Conservation (phyloP, 2,888 invertebrate genomes). For the Torymus texanus region DNA sequence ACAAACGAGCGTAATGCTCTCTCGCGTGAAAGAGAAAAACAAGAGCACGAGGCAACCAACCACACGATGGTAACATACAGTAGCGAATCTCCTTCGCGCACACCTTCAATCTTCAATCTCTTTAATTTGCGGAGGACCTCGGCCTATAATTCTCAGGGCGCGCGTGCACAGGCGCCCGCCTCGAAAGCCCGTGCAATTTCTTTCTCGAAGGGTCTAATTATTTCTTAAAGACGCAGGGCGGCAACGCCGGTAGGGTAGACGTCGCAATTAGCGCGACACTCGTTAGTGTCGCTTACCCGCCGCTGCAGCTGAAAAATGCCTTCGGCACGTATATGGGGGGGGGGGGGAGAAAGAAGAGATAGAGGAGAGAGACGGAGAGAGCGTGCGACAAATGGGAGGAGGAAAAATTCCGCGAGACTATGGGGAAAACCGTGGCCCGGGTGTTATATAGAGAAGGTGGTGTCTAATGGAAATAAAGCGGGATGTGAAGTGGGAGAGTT, state of each 20-base stretch:
- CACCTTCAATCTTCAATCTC: slow-evolving; percentile 4
- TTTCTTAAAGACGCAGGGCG: slow-evolving; percentile 44
- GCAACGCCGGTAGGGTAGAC: background rate
- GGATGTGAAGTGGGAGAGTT: background rate
- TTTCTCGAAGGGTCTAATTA: slow-evolving; percentile 51
- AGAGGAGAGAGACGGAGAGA: slow-evolving; percentile 7
- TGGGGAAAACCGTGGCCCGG: background rate
- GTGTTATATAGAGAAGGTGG: background rate
- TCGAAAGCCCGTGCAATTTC: slow-evolving; percentile 32
- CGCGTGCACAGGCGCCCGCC: background rate
- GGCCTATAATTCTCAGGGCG: background rate
- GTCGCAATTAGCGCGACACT: slow-evolving; percentile 50
- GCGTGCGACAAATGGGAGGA: slow-evolving; percentile 23
- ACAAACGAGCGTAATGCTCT: no score
- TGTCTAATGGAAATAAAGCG: slow-evolving; percentile 38
- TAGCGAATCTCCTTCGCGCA: slow-evolving; percentile 7
- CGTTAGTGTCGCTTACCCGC: slow-evolving; percentile 45
- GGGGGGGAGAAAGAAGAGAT: background rate
- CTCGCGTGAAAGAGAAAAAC: no score
- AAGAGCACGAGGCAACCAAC: background rate
- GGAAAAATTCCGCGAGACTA: slow-evolving; percentile 21
- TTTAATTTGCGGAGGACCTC: slow-evolving; percentile 30
- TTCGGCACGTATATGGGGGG: background rate
- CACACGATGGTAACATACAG: background rate
- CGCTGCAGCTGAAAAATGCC: slow-evolving; percentile 27